These are phyloP conservation scores for Tiphia femorata DNA, from an alignment of 2,888 invertebrate species.

Conservation along the genomic window DNA sequence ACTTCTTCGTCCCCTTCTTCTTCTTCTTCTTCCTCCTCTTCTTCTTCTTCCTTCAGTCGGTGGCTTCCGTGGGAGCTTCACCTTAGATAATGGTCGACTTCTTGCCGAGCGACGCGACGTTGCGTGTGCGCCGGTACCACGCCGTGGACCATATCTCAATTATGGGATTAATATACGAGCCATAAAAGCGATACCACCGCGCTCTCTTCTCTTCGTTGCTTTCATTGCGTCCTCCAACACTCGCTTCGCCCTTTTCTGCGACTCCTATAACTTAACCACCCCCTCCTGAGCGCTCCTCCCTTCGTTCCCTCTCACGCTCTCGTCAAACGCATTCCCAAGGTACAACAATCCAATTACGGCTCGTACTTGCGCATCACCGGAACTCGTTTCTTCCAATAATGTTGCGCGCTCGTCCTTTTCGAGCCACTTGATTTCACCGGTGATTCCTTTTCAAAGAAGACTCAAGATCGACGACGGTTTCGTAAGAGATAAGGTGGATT, in stretches of 20 bases:
- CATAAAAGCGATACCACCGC: conserved; percentile 57
- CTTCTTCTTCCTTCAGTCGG: too few relatives aligned
- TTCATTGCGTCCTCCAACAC: conserved; percentile 13
- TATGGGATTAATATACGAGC: conserved; percentile 65
- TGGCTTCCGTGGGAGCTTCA: too few relatives aligned
- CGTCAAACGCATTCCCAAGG: conserved; percentile 33
- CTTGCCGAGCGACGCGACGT: conserved; percentile 41
- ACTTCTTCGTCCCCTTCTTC: conserved; percentile 7
- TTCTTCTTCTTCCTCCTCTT: too few relatives aligned
- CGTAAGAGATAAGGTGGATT: too few relatives aligned
- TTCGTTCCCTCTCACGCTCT: conserved; percentile 19
- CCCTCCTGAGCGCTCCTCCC: conserved; percentile 10
- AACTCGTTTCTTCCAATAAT: conserved; percentile 26
- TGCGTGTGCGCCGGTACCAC: conserved; percentile 46
- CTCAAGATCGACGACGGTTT: too few relatives aligned
- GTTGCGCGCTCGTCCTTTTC: too few relatives aligned
- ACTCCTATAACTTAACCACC: conserved; percentile 5
- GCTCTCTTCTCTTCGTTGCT: conserved; percentile 20
- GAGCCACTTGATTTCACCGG: too few relatives aligned
- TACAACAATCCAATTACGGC: conserved; percentile 57
- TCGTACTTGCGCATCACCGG: conserved; percentile 13
- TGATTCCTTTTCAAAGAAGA: too few relatives aligned
- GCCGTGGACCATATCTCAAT: conserved; percentile 63
- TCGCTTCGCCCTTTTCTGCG: conserved; percentile 9
- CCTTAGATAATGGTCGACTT: conserved; percentile 47